Base-by-base conservation (phyloP, 2,113 vertebrate species). In the Rhizomys pruinosus region DNA sequence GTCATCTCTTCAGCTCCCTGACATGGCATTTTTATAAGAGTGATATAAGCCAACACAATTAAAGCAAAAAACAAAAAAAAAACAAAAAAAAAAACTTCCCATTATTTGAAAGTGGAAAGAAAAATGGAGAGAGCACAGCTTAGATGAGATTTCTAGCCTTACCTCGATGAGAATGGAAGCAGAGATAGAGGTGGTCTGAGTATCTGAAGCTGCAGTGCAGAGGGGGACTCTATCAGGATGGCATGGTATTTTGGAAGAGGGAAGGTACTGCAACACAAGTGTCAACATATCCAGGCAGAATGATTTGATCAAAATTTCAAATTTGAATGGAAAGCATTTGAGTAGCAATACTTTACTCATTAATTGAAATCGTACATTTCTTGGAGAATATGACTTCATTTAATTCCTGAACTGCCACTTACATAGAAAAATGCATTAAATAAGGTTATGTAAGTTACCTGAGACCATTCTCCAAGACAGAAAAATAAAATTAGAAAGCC, bases 291-390 rank as follows among this genome's bases (percentile, higher is more conserved):
- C 37, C 66, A 87, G 79, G 17, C 20, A 59, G 37, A 90, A 72
- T 91, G 16, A 74, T 52, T 71, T 2, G 23, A 19, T 13, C 74
- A 91, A 76, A 8, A 80, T 91, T 89, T 87, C 86, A 96, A 90
- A 68, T 87, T 95, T 47, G 17, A 87, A 63, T 63, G 25, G 6
- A 66, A 29, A 11, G 47, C 27, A 59, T 87, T 87, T 96, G 90
- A 44, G 25, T 91, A 96, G n/a, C 55, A 69, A 68, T 52, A 92
- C 37, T 16, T 77, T 57, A 63, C 57, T 63, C 37, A 64, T 66
- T 89, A 93, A 39, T 74, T 59, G 37, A 80, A 95, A 57, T 32
- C 25, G 55, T 66, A 73, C 4, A 64, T 3, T 84, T 29, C 15
- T 87, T 39, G n/a, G 12, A 22, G 81, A 76, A n/a, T 44, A 17